A percentile compares a stretch with the other conserved stretches of the same genome.
phyloP scores from a whole-genome alignment of 2,888 invertebrate genomes.

The Tiliacea citrago region DNA sequence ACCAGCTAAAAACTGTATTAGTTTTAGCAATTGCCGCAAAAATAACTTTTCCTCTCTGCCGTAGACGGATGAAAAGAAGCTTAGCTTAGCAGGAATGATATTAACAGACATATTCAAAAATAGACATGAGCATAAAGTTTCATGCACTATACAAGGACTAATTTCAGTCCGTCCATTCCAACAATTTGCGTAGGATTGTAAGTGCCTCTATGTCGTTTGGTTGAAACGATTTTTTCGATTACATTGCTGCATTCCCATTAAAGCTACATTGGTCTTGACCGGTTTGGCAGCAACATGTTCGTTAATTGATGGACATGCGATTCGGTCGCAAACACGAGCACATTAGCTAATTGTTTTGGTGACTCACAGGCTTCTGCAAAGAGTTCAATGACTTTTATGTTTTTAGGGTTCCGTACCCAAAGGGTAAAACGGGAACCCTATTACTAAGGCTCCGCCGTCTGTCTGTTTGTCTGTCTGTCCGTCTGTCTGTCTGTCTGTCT shows the following conservation, averaged over 20 bases:
- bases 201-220: constrained; percentile 7
- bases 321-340: constrained; percentile 49
- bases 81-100: background rate
- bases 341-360: constrained; percentile 50
- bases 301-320: constrained; percentile 47
- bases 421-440: too few species aligned
- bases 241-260: constrained; percentile 52
- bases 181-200: constrained; percentile 34
- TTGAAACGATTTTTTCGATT: constrained; percentile 39
- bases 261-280: constrained; percentile 54
- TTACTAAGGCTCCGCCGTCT: too few species aligned
- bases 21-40: background rate
- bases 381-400: constrained; percentile 14
- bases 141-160: constrained; percentile 24
- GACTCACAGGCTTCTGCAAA: constrained; percentile 39
- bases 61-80: background rate
- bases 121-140: constrained; percentile 16
- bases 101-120: constrained; percentile 30
- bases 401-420: too few species aligned
- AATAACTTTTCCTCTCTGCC: background rate
- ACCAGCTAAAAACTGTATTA: background rate
- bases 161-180: constrained; percentile 29
- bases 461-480: too few species aligned
- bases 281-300: constrained; percentile 59
- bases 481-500: too few species aligned